Percentiles rank a stretch among this genome's conserved stretches.
Conservation (phyloP, 2,113 vertebrate genomes). For the Gnathochromis pfefferi region DNA sequence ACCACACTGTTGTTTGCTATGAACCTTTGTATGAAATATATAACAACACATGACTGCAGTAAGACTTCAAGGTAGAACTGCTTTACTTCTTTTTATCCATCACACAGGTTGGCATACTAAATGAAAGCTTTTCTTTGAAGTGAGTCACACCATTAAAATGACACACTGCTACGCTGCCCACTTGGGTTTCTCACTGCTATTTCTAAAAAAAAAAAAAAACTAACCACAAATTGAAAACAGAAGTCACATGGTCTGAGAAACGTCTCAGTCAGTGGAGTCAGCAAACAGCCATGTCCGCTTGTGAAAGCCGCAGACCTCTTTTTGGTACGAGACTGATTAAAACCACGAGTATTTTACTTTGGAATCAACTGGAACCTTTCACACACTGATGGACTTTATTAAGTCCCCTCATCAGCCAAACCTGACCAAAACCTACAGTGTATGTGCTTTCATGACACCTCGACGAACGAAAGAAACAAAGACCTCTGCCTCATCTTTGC, state of each 20-base stretch:
- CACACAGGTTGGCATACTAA: neutral
- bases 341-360: neutral
- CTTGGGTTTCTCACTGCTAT: neutral
- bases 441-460: neutral
- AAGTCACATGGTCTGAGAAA: neutral
- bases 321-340: neutral
- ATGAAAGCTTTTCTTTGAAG: neutral
- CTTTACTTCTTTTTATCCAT: neutral
- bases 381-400: neutral
- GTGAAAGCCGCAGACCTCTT: neutral
- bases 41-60: neutral
- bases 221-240: neutral
- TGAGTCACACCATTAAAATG: neutral
- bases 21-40: neutral
- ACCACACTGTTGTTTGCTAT: neutral
- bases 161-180: neutral
- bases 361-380: neutral
- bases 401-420: neutral
- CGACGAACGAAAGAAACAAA: accelerated
- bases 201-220: neutral
- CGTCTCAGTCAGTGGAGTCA: neutral
- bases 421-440: neutral
- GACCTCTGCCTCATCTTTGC: neutral
- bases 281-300: neutral
- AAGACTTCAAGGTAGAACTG: neutral